phyloP scores from a whole-genome alignment of 2,797 vertebrate species.

The Typhlichthys subterraneus region DNA sequence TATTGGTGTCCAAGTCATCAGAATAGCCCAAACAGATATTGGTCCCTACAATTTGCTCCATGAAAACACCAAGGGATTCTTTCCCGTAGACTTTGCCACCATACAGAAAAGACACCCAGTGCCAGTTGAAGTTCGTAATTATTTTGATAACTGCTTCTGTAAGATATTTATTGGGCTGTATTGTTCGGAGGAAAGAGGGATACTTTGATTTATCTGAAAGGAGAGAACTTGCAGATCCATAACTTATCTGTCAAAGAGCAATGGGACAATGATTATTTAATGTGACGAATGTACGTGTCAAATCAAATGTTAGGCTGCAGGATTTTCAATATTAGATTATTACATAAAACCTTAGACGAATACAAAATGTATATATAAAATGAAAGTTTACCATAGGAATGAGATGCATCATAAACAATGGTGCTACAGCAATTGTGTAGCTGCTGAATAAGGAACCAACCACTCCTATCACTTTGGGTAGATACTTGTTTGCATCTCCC shows the following conservation, averaged over 20 bases:
- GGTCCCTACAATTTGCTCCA: slow-evolving; percentile 32
- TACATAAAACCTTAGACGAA: not conserved
- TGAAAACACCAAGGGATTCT: slow-evolving; percentile 59
- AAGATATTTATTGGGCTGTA: slow-evolving; percentile 72
- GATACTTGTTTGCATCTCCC: not conserved
- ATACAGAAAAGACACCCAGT: slow-evolving; percentile 81
- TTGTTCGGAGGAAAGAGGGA: slow-evolving; percentile 82
- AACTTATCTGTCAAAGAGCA: slow-evolving; percentile 67
- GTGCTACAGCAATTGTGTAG: slow-evolving; percentile 54
- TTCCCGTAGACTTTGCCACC: slow-evolving; percentile 69
- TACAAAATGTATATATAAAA: not conserved
- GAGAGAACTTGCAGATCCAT: slow-evolving; percentile 58
- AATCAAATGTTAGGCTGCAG: no score
- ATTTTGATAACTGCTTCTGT: slow-evolving; percentile 76
- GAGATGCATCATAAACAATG: slow-evolving; percentile 62
- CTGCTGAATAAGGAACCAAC: slow-evolving; percentile 66
- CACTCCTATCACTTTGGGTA: slow-evolving; percentile 59
- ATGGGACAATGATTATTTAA: not conserved
- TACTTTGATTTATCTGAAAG: slow-evolving; percentile 60
- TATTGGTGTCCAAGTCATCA: slow-evolving; percentile 39
- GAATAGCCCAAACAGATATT: slow-evolving; percentile 78
- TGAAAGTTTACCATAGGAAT: slow-evolving; percentile 67
- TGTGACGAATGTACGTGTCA: no score
- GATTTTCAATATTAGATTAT: no score
- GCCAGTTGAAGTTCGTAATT: slow-evolving; percentile 78